Evolutionary conservation across 2,797 vertebrate genomes (phyloP).

Genomic region (Peromyscus aztecus): DNA sequence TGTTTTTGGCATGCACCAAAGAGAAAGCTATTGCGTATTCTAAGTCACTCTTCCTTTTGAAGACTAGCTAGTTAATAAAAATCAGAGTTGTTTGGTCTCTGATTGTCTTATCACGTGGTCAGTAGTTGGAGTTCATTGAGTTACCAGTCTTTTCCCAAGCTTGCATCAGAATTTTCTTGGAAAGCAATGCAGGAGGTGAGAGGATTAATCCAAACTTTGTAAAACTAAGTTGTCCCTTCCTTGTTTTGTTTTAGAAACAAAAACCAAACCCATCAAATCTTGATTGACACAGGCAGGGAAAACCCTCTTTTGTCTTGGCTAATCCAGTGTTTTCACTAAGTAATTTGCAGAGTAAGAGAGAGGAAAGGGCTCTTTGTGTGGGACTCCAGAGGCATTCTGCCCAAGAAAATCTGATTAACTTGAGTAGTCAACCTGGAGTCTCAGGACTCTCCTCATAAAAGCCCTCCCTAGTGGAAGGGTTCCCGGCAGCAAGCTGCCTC

Average conservation of each 20-base stretch:
- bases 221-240: conserved; percentile 52
- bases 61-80: conserved; percentile 33
- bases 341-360: conserved; percentile 55
- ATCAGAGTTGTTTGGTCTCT: conserved; percentile 30
- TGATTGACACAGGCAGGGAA: conserved; percentile 41
- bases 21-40: not conserved
- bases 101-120: not conserved
- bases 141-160: conserved; percentile 52
- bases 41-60: conserved; percentile 48
- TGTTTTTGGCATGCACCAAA: not conserved
- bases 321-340: conserved; percentile 71
- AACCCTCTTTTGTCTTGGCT: conserved; percentile 64
- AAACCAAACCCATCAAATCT: conserved; percentile 59
- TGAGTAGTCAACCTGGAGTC: conserved; percentile 40
- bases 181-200: conserved; percentile 47
- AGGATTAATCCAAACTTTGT: conserved; percentile 70
- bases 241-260: conserved; percentile 73
- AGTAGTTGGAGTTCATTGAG: conserved; percentile 9
- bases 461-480: conserved; percentile 48
- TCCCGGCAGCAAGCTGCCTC: conserved; percentile 30
- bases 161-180: conserved; percentile 36
- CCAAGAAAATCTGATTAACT: conserved; percentile 68
- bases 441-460: conserved; percentile 3
- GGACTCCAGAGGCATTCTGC: conserved; percentile 52
- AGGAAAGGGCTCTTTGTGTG: conserved; percentile 66